Base-by-base conservation (phyloP, 2,888 invertebrate species). In the Hirtodrosophila cameraria region DNA sequence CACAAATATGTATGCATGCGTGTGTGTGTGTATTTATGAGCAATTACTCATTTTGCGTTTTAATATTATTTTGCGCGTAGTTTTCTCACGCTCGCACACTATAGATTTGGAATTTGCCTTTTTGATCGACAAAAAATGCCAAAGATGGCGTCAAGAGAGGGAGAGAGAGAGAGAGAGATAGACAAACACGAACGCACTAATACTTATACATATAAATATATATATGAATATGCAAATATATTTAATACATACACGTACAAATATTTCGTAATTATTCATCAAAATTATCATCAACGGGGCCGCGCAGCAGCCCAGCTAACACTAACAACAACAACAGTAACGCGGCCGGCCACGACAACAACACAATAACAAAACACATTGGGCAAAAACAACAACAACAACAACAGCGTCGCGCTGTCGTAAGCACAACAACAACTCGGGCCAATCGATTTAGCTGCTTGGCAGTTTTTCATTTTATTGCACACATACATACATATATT, bases 221-320 rank as follows among this genome's bases (percentile, higher is more conserved):
- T 49, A n/a, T 12, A 48, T 31, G 36, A 46, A 39, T 52, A 53
- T 61, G 53, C 48, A 57, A 53, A 64, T 66, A 63, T 45, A 73
- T 46, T 48, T 38, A 65, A 28, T 42, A 28, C 30, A 52, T 36
- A 38, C 31, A 54, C 38, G 42, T 61, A 66, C 50, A 64, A 61
- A 62, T 70, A 67, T 83, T 84, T 86, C 77, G 85, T 84, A 82
- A 82, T 84, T 82, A 81, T 82, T 75, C 87, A 77, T 74, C 76
- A 69, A 76, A 65, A 68, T 63, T 72, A 65, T 55, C 65, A 64
- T 53, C 63, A 31, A 48, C 55, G 35, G 58, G n/a, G n/a, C n/a
- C n/a, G 62, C 42, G 31, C 75, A 64, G 68, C 79, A 55, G 64
- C 67, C 35, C 35, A 36, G 30, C 43, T 31, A 64, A 38, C 39